These are phyloP conservation scores for Ladona fulva DNA, from an alignment of 1,140 invertebrate species.

Conservation along the genomic window DNA sequence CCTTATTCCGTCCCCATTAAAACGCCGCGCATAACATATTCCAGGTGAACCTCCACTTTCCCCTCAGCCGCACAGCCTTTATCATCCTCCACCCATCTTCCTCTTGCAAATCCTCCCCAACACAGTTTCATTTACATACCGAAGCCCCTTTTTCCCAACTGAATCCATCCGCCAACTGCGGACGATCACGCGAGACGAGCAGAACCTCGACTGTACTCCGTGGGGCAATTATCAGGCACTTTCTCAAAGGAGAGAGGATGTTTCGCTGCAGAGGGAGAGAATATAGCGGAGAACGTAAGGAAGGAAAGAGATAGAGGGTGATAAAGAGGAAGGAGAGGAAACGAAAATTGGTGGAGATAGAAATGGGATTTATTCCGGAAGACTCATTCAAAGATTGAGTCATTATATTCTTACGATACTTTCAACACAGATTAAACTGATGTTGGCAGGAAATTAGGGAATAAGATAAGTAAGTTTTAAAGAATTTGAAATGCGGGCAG, in stretches of 20 bases:
- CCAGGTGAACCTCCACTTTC: not conserved
- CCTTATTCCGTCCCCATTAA: no score
- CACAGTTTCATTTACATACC: slow-evolving; percentile 1
- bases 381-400: no score
- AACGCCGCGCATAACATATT: no score
- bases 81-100: not conserved
- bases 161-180: not conserved
- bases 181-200: not conserved
- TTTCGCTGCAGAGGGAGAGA: not conserved
- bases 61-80: not conserved
- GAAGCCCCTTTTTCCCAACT: not conserved
- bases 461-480: no score
- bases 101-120: not conserved
- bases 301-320: not conserved
- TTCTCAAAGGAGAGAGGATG: not conserved
- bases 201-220: not conserved
- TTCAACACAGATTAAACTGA: no score
- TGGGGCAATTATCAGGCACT: slow-evolving; percentile 2
- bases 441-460: no score
- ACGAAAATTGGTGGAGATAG: no score
- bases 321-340: not conserved
- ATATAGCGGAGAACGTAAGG: not conserved
- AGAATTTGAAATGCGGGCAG: no score
- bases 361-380: no score
- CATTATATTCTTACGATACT: no score